Evolutionary conservation across 2,888 invertebrate genomes (phyloP).

Genomic region (Caenorhabditis sp.): DNA sequence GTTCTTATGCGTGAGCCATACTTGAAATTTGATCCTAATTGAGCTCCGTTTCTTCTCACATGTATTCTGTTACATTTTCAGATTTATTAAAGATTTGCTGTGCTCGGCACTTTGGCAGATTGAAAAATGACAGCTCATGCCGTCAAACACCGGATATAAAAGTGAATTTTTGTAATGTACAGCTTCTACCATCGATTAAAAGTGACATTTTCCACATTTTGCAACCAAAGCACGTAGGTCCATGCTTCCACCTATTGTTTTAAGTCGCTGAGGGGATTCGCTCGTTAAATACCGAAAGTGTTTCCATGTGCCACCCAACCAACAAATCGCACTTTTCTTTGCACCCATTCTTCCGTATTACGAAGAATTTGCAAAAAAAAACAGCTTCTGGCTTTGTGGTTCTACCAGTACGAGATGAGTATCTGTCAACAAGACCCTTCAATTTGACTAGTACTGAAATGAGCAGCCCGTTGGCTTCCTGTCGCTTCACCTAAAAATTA

Average conservation of each 20-base stretch:
- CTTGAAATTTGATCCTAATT: slow-evolving; percentile 51
- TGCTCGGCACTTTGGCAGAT: too few relatives aligned
- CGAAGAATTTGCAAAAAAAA: slow-evolving; percentile 46
- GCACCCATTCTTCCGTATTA: slow-evolving; percentile 27
- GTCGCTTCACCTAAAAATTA: slow-evolving; percentile 9
- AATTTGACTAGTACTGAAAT: slow-evolving; percentile 34
- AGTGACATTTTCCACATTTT: too few relatives aligned
- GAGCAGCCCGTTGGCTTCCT: not conserved
- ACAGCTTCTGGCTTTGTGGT: too few relatives aligned
- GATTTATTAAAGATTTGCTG: too few relatives aligned
- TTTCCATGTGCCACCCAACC: slow-evolving; percentile 43
- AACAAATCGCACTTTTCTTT: slow-evolving; percentile 14
- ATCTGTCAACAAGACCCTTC: slow-evolving; percentile 20
- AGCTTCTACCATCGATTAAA: too few relatives aligned
- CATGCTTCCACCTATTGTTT: slow-evolving; percentile 1
- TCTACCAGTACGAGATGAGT: too few relatives aligned
- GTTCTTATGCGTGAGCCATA: slow-evolving; percentile 20
- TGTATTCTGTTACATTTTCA: slow-evolving; percentile 38
- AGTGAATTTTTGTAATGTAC: too few relatives aligned
- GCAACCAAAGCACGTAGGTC: too few relatives aligned
- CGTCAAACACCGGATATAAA: too few relatives aligned
- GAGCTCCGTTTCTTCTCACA: slow-evolving; percentile 39
- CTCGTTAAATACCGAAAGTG: slow-evolving; percentile 53
- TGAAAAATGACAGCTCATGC: too few relatives aligned
- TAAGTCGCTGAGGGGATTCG: not conserved